These are phyloP conservation scores for Iguana delicatissima DNA, from an alignment of 2,797 vertebrate genomes.

Conservation along the genomic window DNA sequence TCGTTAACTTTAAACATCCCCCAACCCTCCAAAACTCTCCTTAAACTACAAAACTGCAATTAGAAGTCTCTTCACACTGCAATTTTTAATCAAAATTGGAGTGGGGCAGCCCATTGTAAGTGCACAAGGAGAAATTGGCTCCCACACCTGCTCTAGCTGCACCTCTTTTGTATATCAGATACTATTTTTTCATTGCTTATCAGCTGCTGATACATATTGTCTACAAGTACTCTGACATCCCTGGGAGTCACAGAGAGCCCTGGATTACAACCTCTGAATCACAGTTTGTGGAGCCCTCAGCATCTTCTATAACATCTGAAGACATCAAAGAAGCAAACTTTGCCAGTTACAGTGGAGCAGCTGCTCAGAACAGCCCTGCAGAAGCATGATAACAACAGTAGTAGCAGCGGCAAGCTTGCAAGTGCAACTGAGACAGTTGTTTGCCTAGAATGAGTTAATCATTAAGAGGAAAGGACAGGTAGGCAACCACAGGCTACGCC, in stretches of 20 bases:
- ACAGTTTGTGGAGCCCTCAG: no score
- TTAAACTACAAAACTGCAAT: no score
- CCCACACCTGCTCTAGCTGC: not conserved
- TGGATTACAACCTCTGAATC: not conserved
- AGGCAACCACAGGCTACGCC: not conserved
- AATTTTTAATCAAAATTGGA: no score
- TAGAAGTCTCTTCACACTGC: no score
- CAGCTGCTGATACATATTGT: not conserved
- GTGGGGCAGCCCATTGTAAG: not conserved
- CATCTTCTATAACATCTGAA: not conserved
- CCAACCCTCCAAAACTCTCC: no score
- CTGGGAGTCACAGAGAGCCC: not conserved
- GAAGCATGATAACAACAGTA: not conserved
- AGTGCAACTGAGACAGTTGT: not conserved
- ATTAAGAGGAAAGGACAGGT: not conserved
- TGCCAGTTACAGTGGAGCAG: no score
- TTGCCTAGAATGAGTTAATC: constrained; percentile 2
- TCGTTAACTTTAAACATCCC: no score
- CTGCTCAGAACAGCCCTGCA: not conserved
- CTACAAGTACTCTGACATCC: not conserved
- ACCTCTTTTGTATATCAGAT: not conserved
- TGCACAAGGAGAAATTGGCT: not conserved
- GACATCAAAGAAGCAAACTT: not conserved
- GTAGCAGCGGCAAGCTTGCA: not conserved
- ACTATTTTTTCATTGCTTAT: no score